phyloP scores from a whole-genome alignment of 2,113 vertebrate species.

The Prinia subflava region DNA sequence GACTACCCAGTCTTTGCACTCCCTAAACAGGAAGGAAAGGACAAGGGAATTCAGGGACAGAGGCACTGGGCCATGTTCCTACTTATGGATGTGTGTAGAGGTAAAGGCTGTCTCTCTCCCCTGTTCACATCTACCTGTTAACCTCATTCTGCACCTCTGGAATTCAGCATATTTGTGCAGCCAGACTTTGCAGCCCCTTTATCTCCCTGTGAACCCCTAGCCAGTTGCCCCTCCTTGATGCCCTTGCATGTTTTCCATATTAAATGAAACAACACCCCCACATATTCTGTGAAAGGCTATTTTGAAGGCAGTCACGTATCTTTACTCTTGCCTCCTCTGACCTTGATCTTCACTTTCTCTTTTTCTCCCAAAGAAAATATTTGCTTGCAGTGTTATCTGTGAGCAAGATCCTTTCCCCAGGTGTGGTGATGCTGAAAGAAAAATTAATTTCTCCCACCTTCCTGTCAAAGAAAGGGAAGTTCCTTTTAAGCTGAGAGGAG shows the following conservation, averaged over 20 bases:
- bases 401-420: slow-evolving; percentile 69
- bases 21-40: background rate
- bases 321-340: slow-evolving; percentile 62
- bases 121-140: background rate
- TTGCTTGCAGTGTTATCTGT: slow-evolving; percentile 71
- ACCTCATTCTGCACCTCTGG: background rate
- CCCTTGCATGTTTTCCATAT: slow-evolving; percentile 64
- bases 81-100: rapidly evolving
- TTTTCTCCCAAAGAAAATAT: slow-evolving; percentile 71
- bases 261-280: slow-evolving; percentile 59
- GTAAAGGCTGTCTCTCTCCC: background rate
- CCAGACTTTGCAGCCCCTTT: slow-evolving; percentile 46
- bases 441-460: slow-evolving; percentile 59
- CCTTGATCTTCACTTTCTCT: slow-evolving; percentile 71
- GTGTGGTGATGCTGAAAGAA: slow-evolving; percentile 64
- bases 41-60: background rate
- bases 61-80: background rate
- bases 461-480: slow-evolving; percentile 19
- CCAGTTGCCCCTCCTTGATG: slow-evolving; percentile 37
- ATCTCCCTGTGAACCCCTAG: slow-evolving; percentile 51
- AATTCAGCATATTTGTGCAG: slow-evolving; percentile 24
- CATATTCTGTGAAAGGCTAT: slow-evolving; percentile 64
- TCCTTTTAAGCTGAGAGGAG: slow-evolving; percentile 33
- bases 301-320: slow-evolving; percentile 28
- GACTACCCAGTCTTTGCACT: background rate